phyloP scores from a whole-genome alignment of 2,113 vertebrate species.

The Rhodinocichla rosea region DNA sequence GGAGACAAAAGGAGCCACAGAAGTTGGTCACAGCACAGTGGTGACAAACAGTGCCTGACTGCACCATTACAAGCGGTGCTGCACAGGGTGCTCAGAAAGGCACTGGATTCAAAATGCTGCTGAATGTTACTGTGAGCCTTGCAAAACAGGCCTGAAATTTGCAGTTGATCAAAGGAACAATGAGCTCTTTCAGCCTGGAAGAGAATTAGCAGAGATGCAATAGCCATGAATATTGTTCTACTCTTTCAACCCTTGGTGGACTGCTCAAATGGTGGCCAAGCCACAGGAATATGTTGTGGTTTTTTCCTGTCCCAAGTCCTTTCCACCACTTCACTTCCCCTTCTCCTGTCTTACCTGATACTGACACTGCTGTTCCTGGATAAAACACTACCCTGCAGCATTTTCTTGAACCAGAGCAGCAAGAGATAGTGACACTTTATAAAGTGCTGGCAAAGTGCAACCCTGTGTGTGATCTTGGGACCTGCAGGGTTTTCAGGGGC shows the following conservation, averaged over 20 bases:
- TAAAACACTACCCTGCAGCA: background rate
- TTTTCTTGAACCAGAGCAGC: background rate
- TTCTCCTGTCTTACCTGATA: background rate
- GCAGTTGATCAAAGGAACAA: slow-evolving; percentile 24
- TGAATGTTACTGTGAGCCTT: background rate
- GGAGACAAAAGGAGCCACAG: background rate
- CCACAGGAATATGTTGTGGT: background rate
- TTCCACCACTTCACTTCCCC: background rate
- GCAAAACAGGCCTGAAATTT: slow-evolving; percentile 30
- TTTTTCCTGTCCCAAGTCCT: background rate
- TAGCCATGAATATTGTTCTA: background rate
- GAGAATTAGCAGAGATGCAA: background rate
- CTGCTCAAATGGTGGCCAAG: background rate
- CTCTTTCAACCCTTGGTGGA: background rate
- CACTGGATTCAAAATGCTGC: slow-evolving; percentile 6
- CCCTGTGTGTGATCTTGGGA: accelerated
- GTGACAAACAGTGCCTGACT: slow-evolving; percentile 23
- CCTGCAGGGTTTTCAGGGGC: background rate
- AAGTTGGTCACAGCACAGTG: slow-evolving; percentile 19
- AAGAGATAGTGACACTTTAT: background rate
- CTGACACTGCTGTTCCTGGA: background rate
- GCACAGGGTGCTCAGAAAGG: background rate
- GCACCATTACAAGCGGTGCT: background rate
- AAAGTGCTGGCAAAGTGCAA: background rate
- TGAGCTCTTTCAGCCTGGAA: background rate